phyloP scores from a whole-genome alignment of 2,888 invertebrate species.

The Tetragonula carbonaria region DNA sequence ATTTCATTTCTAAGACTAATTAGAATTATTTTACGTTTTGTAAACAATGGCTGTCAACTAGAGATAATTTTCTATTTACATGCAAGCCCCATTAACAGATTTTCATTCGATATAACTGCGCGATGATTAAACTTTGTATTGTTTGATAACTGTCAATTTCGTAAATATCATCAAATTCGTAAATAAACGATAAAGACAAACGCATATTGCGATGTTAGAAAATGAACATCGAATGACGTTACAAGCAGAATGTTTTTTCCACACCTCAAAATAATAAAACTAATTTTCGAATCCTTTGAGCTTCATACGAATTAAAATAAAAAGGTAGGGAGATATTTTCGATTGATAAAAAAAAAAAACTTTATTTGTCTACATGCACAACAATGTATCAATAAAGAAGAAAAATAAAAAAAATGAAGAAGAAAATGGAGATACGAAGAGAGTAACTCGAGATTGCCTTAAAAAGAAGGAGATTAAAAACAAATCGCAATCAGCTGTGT shows the following conservation, averaged over 20 bases:
- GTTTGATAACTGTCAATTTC: not conserved
- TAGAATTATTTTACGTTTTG: not conserved
- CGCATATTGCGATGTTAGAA: too few species aligned
- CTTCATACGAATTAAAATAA: not conserved
- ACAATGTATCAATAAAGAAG: not conserved
- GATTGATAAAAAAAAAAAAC: not conserved
- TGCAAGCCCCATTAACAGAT: not conserved
- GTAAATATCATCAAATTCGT: not conserved
- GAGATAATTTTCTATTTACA: not conserved
- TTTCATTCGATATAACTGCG: not conserved
- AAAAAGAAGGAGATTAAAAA: not conserved
- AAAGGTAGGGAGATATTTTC: not conserved
- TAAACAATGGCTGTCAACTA: not conserved
- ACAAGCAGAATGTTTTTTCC: too few species aligned
- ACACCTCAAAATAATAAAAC: not conserved
- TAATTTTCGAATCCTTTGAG: not conserved
- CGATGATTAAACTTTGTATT: not conserved
- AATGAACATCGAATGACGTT: too few species aligned
- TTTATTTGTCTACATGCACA: not conserved
- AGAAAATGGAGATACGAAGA: not conserved
- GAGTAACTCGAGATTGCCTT: not conserved
- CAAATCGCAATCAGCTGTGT: not conserved
- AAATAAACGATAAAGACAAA: not conserved
- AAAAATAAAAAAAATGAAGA: not conserved
- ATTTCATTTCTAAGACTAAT: not conserved